These are phyloP conservation scores for Cynoglossus semilaevis DNA, from an alignment of 2,113 vertebrate genomes.

Conservation along the genomic window DNA sequence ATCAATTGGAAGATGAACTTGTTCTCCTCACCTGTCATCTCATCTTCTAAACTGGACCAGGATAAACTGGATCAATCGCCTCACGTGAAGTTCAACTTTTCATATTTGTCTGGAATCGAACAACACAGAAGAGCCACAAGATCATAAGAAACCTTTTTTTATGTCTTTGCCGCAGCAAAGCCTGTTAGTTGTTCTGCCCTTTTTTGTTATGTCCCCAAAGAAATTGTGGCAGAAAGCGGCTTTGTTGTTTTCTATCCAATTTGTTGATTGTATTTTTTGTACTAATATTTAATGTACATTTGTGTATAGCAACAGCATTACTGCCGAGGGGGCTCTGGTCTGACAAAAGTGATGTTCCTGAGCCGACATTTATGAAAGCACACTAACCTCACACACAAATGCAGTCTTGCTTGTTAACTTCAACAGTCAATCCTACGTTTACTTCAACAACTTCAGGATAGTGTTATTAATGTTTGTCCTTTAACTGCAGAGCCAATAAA, in stretches of 20 bases:
- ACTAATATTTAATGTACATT: constrained; percentile 58
- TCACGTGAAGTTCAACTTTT: not conserved
- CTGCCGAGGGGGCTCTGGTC: constrained; percentile 13
- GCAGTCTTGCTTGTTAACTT: not conserved
- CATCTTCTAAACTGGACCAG: constrained; percentile 21
- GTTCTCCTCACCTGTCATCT: constrained; percentile 4
- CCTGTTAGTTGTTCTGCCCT: constrained; percentile 13
- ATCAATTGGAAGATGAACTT: constrained; percentile 21
- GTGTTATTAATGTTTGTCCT: no score
- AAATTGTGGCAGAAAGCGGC: constrained; percentile 31
- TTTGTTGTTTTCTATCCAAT: constrained; percentile 51
- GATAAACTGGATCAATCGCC: constrained; percentile 15
- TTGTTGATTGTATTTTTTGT: constrained; percentile 52
- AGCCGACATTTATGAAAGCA: constrained; percentile 36
- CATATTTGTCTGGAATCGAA: constrained; percentile 13
- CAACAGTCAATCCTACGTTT: no score
- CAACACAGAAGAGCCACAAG: constrained; percentile 5
- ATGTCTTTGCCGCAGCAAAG: constrained; percentile 46
- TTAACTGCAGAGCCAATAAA: no score
- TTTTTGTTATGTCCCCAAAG: constrained; percentile 38
- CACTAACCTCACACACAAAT: constrained; percentile 12
- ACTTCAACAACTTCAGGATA: no score
- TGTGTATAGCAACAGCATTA: constrained; percentile 25
- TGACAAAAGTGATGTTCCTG: constrained; percentile 24
- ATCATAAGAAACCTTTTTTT: constrained; percentile 20